Conservation (phyloP, 2,797 vertebrate species). For the Buceros bicornis region DNA sequence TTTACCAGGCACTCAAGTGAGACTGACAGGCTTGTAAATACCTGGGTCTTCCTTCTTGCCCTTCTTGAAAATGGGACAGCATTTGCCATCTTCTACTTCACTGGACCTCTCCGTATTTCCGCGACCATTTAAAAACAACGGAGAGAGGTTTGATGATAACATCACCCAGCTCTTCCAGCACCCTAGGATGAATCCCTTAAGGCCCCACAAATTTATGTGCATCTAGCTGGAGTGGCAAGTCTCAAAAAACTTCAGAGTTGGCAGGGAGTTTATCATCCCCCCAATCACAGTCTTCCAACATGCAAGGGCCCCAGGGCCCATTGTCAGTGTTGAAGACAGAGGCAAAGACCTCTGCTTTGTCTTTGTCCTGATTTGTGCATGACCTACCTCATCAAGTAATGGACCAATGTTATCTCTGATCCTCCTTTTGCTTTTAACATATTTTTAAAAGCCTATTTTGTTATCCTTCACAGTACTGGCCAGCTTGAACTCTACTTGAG, state of each 20-base stretch:
- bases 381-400: neutral
- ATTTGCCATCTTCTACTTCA: neutral
- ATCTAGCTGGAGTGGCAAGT: neutral
- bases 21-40: neutral
- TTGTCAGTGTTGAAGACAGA: accelerated
- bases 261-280: neutral
- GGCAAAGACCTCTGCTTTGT: neutral
- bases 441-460: neutral
- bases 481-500: neutral
- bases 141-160: neutral
- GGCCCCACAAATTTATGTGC: neutral
- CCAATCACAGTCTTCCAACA: neutral
- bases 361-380: neutral
- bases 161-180: neutral
- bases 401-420: neutral
- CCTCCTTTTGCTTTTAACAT: neutral
- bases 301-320: neutral
- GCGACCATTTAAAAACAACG: neutral
- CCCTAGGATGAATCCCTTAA: neutral
- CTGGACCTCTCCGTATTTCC: neutral
- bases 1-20: neutral
- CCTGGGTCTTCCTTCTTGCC: neutral
- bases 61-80: neutral
- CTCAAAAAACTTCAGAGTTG: neutral
- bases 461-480: neutral